Evolutionary conservation across 2,888 invertebrate species (phyloP).

Genomic region (Acrocyrtus sp.): DNA sequence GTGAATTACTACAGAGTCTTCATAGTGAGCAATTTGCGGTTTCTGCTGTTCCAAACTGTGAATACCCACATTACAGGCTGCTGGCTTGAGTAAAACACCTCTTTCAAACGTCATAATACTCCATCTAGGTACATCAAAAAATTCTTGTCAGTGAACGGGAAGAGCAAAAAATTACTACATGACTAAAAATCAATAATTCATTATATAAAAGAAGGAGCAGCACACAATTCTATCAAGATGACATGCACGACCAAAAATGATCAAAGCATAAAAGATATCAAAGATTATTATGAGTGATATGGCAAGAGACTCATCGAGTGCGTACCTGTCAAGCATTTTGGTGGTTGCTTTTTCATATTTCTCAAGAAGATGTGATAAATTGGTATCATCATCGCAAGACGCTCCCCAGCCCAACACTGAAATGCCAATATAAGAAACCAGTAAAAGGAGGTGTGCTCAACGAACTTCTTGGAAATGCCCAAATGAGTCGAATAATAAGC

Average conservation of each 20-base stretch:
- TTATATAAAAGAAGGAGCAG: not conserved
- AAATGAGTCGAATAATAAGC: too few relatives aligned
- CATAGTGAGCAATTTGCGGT: conserved; percentile 75
- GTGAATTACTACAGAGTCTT: conserved; percentile 81
- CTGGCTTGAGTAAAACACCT: conserved; percentile 60
- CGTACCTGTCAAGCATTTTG: conserved; percentile 92
- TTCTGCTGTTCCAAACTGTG: conserved; percentile 63
- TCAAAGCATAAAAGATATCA: not conserved
- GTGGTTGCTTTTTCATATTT: conserved; percentile 97
- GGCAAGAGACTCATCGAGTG: too few relatives aligned
- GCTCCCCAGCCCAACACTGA: conserved; percentile 97
- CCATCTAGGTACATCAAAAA: conserved; percentile 73
- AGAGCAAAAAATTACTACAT: not conserved
- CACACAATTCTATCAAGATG: not conserved
- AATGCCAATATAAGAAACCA: too few relatives aligned
- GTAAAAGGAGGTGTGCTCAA: too few relatives aligned
- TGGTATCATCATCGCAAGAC: conserved; percentile 94
- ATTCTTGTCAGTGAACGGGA: not conserved
- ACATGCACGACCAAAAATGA: not conserved
- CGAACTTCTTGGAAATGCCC: too few relatives aligned
- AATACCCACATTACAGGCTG: conserved; percentile 61
- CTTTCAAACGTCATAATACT: conserved; percentile 87
- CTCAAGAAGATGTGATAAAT: conserved; percentile 89
- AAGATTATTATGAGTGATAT: not conserved
- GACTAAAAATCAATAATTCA: not conserved